Conservation (phyloP, 1,140 invertebrate genomes). For the Conus betulinus region DNA sequence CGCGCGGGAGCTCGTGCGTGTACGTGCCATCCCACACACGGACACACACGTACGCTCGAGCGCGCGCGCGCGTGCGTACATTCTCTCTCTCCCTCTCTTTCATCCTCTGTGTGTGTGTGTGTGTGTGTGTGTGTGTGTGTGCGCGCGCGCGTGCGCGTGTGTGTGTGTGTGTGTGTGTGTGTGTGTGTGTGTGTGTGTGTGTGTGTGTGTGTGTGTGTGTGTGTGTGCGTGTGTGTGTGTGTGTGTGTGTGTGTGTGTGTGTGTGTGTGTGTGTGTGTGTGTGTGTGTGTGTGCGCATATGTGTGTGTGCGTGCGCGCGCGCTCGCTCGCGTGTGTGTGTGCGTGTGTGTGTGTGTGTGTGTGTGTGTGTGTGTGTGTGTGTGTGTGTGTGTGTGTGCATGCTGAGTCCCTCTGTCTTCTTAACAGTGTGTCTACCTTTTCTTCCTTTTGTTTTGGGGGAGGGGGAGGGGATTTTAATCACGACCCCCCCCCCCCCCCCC, state of each 20-base stretch:
- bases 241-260: neutral
- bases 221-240: conserved; percentile 6
- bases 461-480: too few species aligned
- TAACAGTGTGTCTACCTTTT: too few species aligned
- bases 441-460: too few species aligned
- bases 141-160: neutral
- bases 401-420: too few species aligned
- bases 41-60: neutral
- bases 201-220: conserved; percentile 5
- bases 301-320: neutral
- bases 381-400: too few species aligned
- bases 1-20: neutral
- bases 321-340: neutral
- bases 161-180: neutral
- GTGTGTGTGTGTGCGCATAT: neutral
- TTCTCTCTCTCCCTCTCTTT: neutral
- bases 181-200: conserved; percentile 2
- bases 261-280: neutral
- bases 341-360: neutral
- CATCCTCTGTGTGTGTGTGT: neutral
- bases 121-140: neutral
- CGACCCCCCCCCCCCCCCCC: too few species aligned
- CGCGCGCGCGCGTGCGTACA: neutral
- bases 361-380: neutral
- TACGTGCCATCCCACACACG: neutral